phyloP scores from a whole-genome alignment of 2,797 vertebrate genomes.

The Cetoscarus ocellatus region DNA sequence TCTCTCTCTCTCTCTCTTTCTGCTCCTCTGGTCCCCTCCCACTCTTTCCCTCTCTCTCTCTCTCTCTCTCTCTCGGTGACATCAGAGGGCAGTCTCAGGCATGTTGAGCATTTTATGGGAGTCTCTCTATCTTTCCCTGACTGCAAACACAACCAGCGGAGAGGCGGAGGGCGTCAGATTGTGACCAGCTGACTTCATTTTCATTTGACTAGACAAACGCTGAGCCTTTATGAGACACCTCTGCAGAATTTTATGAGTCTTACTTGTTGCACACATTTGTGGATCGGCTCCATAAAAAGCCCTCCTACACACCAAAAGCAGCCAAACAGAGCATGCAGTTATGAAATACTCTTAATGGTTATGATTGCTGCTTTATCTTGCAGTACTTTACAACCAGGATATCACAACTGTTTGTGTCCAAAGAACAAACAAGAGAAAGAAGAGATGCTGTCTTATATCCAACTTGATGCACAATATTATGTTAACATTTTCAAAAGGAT shows the following conservation, averaged over 20 bases:
- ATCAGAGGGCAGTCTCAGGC: slow-evolving; percentile 87
- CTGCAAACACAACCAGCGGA: slow-evolving; percentile 23
- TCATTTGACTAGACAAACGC: slow-evolving; percentile 33
- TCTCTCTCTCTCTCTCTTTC: slow-evolving; percentile 59
- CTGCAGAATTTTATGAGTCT: slow-evolving; percentile 16
- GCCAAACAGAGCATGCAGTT: slow-evolving; percentile 40
- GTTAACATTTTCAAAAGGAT: too few relatives aligned
- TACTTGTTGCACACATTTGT: slow-evolving; percentile 40
- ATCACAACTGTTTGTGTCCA: slow-evolving; percentile 4
- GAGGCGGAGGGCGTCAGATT: slow-evolving; percentile 30
- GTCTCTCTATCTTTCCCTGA: slow-evolving; percentile 49
- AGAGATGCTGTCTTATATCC: too few relatives aligned
- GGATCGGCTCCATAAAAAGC: slow-evolving; percentile 28
- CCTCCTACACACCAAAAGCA: slow-evolving; percentile 57
- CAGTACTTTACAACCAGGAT: slow-evolving; percentile 22
- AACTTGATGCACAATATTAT: too few relatives aligned
- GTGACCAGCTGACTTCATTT: slow-evolving; percentile 23
- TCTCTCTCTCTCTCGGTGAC: slow-evolving; percentile 73
- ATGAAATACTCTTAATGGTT: slow-evolving; percentile 32
- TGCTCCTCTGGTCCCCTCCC: slow-evolving; percentile 63
- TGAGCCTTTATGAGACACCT: slow-evolving; percentile 20
- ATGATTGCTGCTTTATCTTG: slow-evolving; percentile 24
- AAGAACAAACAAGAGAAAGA: too few relatives aligned
- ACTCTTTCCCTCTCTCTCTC: slow-evolving; percentile 51
- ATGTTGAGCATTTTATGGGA: slow-evolving; percentile 82